Base-by-base conservation (phyloP, 2,113 vertebrate species). In the Alectura lathami region DNA sequence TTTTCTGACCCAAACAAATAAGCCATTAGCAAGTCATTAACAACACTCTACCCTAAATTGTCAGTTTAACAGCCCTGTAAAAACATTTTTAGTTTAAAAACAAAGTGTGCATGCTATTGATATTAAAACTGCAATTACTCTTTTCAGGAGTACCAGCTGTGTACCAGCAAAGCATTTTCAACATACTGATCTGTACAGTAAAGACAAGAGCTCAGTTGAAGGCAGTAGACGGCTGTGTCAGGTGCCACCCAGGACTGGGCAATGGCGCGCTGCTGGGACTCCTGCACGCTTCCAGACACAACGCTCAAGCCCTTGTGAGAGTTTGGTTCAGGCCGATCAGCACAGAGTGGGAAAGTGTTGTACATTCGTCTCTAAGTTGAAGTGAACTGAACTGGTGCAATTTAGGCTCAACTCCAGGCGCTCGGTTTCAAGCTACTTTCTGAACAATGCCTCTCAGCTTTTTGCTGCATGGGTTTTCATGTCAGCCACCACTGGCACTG, bases 1-100 rank as follows among this genome's bases (percentile, higher is more conserved):
- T 95, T 93, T 97, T 97, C 96, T 96, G 96, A 96, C 89, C 84
- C 96, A 95, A 93, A 96, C 96, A 96, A 92, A 97, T 84, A 96
- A 78, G 78, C 94, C 95, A 95, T 95, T 91, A 91, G 91, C 95
- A 92, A 96, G 68, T 96, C 85, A 97, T 97, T 93, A 96, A 97
- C 94, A 97, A 97, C 67, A 94, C 78, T 92, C 97, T 96, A 96
- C 87, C 93, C 96, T 96, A 96, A 94, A 88, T 21, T 89, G 86
- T 96, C 96, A 96, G 91, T 96, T 97, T 88, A 94, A 85, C 91
- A 93, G 86, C 92, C 95, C 95, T 94, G 77, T 88, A 93, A 91
- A 95, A 93, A 93, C 79, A 94, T 87, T 90, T 89, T 93, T 88
- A 92, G 94, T 83, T 96, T 72, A 88, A 78, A 89, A 96, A 94